Percentiles rank a stretch among this genome's conserved stretches.
These are phyloP conservation scores for Epistrophe eligans DNA, from an alignment of 2,888 invertebrate species.

Conservation along the genomic window DNA sequence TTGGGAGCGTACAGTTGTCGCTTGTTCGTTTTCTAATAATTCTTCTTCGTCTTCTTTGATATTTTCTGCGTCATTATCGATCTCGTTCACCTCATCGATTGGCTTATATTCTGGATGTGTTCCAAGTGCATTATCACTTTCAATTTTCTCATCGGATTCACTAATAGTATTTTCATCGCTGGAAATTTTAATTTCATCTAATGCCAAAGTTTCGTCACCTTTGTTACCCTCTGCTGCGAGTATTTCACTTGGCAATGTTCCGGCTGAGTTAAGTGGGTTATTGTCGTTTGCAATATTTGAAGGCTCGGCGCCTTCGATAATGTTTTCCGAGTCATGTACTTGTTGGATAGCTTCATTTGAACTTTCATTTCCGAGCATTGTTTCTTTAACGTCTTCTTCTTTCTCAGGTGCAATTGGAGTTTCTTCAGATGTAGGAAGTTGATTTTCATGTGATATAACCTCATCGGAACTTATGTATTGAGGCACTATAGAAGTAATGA, in stretches of 20 bases:
- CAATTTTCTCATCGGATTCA: slow-evolving; percentile 58
- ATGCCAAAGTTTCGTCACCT: slow-evolving; percentile 45
- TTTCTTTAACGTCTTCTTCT: slow-evolving; percentile 32
- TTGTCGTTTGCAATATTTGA: slow-evolving; percentile 46
- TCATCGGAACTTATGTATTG: slow-evolving; percentile 34
- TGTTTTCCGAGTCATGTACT: slow-evolving; percentile 55
- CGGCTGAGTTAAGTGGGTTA: slow-evolving; percentile 46
- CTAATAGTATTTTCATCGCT: slow-evolving; percentile 48
- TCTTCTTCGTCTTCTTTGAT: slow-evolving; percentile 26
- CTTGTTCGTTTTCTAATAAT: slow-evolving; percentile 61
- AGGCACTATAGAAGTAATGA: neutral
- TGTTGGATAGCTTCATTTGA: slow-evolving; percentile 52
- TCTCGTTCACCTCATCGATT: slow-evolving; percentile 36
- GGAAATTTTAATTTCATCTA: slow-evolving; percentile 39
- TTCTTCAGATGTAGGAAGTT: slow-evolving; percentile 36
- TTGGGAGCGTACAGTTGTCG: slow-evolving; percentile 26
- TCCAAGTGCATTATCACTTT: slow-evolving; percentile 67
- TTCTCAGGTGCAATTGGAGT: slow-evolving; percentile 9
- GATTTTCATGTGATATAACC: slow-evolving; percentile 48
- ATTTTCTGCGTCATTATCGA: slow-evolving; percentile 6
- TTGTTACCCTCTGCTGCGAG: slow-evolving; percentile 11
- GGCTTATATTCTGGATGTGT: slow-evolving; percentile 42
- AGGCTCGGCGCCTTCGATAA: slow-evolving; percentile 51
- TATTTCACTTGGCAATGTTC: slow-evolving; percentile 52
- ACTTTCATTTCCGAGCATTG: slow-evolving; percentile 52